phyloP scores from a whole-genome alignment of 2,888 invertebrate species.

The Hypolimnas misippus region DNA sequence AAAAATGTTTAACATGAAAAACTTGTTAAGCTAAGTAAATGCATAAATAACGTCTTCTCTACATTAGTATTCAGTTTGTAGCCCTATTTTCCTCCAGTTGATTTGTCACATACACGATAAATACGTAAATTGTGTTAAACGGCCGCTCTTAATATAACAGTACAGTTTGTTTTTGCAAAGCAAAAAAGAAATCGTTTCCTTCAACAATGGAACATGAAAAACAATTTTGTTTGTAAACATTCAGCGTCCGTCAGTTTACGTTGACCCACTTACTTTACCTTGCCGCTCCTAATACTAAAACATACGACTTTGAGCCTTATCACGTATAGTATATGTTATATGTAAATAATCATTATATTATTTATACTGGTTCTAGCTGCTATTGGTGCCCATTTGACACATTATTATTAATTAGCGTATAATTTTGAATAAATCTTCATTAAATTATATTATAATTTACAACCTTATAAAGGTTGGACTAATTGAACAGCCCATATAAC shows the following conservation, averaged over 20 bases:
- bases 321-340: background rate
- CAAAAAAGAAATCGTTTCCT: conserved; percentile 26
- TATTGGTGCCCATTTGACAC: too few species aligned
- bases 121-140: background rate
- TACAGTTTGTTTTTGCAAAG: conserved; percentile 11
- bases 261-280: conserved; percentile 55
- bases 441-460: too few species aligned
- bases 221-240: conserved; percentile 69
- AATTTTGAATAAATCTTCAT: too few species aligned
- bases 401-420: too few species aligned
- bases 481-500: too few species aligned
- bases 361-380: too few species aligned
- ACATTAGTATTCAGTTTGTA: background rate
- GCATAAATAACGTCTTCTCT: too few species aligned
- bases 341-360: conserved; percentile 1
- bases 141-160: background rate
- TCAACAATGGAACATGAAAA: conserved; percentile 55
- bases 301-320: conserved; percentile 30
- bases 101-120: background rate
- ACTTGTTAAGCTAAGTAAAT: background rate
- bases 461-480: too few species aligned
- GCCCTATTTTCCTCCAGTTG: background rate
- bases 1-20: background rate
- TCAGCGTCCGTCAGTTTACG: conserved; percentile 55
- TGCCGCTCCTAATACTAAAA: conserved; percentile 23